These are phyloP conservation scores for Ochropleura leucogaster DNA, from an alignment of 2,888 invertebrate species.

Conservation along the genomic window DNA sequence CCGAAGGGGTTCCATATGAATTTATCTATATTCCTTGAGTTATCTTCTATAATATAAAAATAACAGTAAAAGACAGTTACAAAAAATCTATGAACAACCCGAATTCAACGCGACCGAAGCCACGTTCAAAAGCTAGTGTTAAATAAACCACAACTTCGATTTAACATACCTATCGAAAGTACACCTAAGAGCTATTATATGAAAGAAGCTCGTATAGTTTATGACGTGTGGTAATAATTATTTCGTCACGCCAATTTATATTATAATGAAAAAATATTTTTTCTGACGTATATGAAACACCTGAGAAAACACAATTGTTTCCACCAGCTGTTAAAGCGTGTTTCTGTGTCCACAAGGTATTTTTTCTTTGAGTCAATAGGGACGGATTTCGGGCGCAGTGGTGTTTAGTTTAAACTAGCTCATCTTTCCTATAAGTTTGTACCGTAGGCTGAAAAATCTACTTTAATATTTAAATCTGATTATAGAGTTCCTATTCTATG, in stretches of 20 bases:
- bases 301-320: slow-evolving; percentile 67
- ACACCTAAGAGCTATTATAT: background rate
- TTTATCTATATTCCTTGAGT: no score
- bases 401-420: no score
- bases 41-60: no score
- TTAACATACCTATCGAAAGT: no score
- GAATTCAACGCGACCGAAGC: no score
- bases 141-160: background rate
- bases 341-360: slow-evolving; percentile 7
- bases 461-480: background rate
- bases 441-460: background rate
- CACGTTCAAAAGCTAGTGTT: no score
- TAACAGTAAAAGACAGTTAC: no score
- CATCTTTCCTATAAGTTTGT: background rate
- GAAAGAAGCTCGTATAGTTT: slow-evolving; percentile 6
- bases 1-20: no score
- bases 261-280: slow-evolving; percentile 32
- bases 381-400: background rate
- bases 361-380: background rate
- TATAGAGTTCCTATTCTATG: background rate
- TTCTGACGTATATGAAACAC: slow-evolving; percentile 46
- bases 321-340: slow-evolving; percentile 13
- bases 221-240: slow-evolving; percentile 5
- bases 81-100: no score
- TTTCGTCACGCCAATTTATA: slow-evolving; percentile 33